A percentile compares a stretch with the other conserved stretches of the same genome.
Evolutionary conservation across 2,888 invertebrate genomes (phyloP).

Genomic region (Notodonta dromedarius): DNA sequence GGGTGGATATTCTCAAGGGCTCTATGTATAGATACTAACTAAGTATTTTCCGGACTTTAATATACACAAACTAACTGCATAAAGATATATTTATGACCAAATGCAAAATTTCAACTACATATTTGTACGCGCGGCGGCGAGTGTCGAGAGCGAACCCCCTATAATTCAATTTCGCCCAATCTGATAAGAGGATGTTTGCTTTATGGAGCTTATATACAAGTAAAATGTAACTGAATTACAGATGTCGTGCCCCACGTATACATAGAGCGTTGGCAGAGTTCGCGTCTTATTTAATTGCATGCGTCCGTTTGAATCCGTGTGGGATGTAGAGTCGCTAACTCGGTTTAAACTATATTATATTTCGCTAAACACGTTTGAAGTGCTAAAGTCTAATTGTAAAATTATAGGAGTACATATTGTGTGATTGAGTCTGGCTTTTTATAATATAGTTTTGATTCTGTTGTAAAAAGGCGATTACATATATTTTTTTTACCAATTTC

Average conservation of each 20-base stretch:
- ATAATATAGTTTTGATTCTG: too few species aligned
- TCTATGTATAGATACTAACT: too few species aligned
- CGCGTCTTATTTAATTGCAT: conserved; percentile 56
- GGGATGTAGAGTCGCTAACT: conserved; percentile 43
- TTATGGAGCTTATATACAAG: conserved; percentile 24
- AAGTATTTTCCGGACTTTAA: too few species aligned
- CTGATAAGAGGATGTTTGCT: conserved; percentile 45
- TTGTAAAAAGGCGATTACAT: too few species aligned
- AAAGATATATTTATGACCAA: not conserved
- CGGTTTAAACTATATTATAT: conserved; percentile 39
- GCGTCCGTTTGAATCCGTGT: conserved; percentile 52
- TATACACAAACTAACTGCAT: too few species aligned
- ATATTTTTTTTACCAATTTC: too few species aligned
- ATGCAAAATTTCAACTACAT: conserved; percentile 22
- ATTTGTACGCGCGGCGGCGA: conserved; percentile 16
- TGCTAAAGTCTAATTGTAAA: conserved; percentile 6
- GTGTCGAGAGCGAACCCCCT: conserved; percentile 21
- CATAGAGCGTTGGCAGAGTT: conserved; percentile 48
- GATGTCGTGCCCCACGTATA: conserved; percentile 52
- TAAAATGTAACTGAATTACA: conserved; percentile 47
- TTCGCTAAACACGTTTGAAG: conserved; percentile 11
- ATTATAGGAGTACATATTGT: not conserved
- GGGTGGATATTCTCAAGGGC: too few species aligned
- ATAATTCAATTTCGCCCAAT: conserved; percentile 31
- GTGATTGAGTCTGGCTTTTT: not conserved